phyloP scores from a whole-genome alignment of 2,888 invertebrate genomes.

The Ganaspis brasiliensis region DNA sequence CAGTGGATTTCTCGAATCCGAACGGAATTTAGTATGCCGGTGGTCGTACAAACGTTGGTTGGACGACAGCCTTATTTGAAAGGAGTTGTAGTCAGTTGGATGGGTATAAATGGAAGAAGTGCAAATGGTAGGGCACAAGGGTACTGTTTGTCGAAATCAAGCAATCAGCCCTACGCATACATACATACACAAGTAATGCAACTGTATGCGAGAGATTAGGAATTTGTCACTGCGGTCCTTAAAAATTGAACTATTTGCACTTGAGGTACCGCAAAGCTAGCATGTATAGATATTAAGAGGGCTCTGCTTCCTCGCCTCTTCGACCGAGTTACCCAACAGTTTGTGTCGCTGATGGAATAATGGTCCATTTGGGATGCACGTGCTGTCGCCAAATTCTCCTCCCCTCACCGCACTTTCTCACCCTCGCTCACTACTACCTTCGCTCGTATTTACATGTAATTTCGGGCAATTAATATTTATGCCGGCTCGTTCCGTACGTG shows the following conservation, averaged over 20 bases:
- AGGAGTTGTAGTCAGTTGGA: slow-evolving; percentile 40
- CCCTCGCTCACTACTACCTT: slow-evolving; percentile 57
- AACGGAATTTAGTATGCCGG: slow-evolving; percentile 71
- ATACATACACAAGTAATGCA: slow-evolving; percentile 31
- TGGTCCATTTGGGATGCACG: slow-evolving; percentile 79
- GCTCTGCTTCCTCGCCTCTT: slow-evolving; percentile 60
- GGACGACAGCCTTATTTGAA: slow-evolving; percentile 74
- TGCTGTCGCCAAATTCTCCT: slow-evolving; percentile 68
- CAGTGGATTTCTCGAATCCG: slow-evolving; percentile 61
- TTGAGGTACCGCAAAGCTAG: slow-evolving; percentile 22
- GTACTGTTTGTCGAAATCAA: slow-evolving; percentile 76
- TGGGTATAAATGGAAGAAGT: slow-evolving; percentile 46
- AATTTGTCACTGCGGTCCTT: background rate
- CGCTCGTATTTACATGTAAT: slow-evolving; percentile 77
- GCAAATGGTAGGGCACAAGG: slow-evolving; percentile 55
- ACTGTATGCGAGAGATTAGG: slow-evolving; percentile 8
- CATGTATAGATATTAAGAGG: slow-evolving; percentile 21
- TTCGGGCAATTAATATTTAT: slow-evolving; percentile 79
- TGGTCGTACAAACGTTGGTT: slow-evolving; percentile 60
- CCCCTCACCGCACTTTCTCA: slow-evolving; percentile 45
- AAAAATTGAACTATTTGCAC: slow-evolving; percentile 69
- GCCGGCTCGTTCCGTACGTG: slow-evolving; percentile 65
- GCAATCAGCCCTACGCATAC: slow-evolving; percentile 71
- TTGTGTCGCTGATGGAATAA: slow-evolving; percentile 78
- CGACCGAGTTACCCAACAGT: slow-evolving; percentile 77